A percentile compares a stretch with the other conserved stretches of the same genome.
Evolutionary conservation across 1,140 invertebrate species (phyloP).

Genomic region (Anastrepha ludens): DNA sequence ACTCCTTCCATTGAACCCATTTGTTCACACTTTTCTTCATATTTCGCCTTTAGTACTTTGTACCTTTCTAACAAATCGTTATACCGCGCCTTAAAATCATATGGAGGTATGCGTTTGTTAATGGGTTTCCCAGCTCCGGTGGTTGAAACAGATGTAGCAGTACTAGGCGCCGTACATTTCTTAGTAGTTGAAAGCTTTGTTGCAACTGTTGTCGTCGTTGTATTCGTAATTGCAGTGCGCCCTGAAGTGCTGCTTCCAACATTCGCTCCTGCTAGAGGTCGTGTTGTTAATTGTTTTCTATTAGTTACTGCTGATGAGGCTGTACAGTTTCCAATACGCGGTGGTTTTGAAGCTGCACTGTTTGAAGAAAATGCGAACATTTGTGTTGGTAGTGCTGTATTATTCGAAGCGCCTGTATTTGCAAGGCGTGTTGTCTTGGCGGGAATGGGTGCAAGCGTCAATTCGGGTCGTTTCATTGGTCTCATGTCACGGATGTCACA

Average conservation of each 20-base stretch:
- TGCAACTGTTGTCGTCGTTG: slow-evolving; percentile 42
- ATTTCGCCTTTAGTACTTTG: slow-evolving; percentile 76
- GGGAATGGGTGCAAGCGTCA: slow-evolving; percentile 63
- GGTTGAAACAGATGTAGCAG: slow-evolving; percentile 45
- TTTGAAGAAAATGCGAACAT: slow-evolving; percentile 2
- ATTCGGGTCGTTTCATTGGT: slow-evolving; percentile 58
- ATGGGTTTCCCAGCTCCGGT: slow-evolving; percentile 55
- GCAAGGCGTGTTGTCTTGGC: slow-evolving; percentile 61
- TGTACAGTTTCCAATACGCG: neutral
- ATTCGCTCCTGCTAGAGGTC: slow-evolving; percentile 54
- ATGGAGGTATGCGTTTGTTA: slow-evolving; percentile 76
- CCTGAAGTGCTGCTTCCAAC: slow-evolving; percentile 22
- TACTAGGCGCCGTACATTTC: neutral
- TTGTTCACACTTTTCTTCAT: slow-evolving; percentile 76
- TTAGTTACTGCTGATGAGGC: neutral
- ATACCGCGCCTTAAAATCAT: slow-evolving; percentile 78
- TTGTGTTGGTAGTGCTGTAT: neutral
- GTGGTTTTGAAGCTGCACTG: slow-evolving; percentile 8
- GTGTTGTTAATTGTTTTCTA: neutral
- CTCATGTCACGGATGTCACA: slow-evolving; percentile 66
- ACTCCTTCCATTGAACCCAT: slow-evolving; percentile 73
- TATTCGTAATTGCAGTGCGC: slow-evolving; percentile 51
- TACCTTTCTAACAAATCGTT: slow-evolving; percentile 78
- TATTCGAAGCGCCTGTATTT: slow-evolving; percentile 31
- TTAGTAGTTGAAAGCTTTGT: slow-evolving; percentile 50